These are phyloP conservation scores for Chaetorhynchus papuensis DNA, from an alignment of 2,113 vertebrate genomes.

Conservation along the genomic window DNA sequence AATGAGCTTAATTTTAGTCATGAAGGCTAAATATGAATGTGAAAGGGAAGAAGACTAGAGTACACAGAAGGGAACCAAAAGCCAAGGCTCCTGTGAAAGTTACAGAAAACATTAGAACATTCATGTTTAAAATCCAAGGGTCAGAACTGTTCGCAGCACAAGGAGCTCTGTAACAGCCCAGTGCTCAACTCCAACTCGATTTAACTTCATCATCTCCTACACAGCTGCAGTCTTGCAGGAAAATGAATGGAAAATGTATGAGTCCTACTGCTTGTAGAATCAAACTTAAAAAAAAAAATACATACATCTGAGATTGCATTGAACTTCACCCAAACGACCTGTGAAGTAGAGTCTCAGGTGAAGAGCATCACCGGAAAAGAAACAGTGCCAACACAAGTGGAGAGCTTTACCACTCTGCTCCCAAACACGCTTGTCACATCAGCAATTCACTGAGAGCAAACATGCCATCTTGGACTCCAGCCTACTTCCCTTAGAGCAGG, in stretches of 20 bases:
- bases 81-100: not conserved
- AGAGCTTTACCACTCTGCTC: not conserved
- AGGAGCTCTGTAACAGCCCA: not conserved
- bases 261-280: not conserved
- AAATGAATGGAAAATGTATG: rapidly evolving
- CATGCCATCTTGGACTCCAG: not conserved
- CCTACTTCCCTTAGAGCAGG: not conserved
- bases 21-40: not conserved
- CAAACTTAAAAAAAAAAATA: not conserved
- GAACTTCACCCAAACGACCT: not conserved
- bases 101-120: not conserved
- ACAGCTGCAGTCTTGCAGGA: not conserved
- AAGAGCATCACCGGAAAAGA: not conserved
- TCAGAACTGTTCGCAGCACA: not conserved
- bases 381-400: not conserved
- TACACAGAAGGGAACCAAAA: not conserved
- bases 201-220: not conserved
- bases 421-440: not conserved
- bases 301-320: not conserved
- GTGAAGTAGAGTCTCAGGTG: not conserved
- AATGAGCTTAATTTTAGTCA: not conserved
- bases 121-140: not conserved
- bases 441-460: not conserved
- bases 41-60: not conserved
- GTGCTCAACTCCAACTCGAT: not conserved